Evolutionary conservation across 2,797 vertebrate genomes (phyloP), one percentile per base, ranked within the genome.

Genomic region (Miichthys miiuy): DNA sequence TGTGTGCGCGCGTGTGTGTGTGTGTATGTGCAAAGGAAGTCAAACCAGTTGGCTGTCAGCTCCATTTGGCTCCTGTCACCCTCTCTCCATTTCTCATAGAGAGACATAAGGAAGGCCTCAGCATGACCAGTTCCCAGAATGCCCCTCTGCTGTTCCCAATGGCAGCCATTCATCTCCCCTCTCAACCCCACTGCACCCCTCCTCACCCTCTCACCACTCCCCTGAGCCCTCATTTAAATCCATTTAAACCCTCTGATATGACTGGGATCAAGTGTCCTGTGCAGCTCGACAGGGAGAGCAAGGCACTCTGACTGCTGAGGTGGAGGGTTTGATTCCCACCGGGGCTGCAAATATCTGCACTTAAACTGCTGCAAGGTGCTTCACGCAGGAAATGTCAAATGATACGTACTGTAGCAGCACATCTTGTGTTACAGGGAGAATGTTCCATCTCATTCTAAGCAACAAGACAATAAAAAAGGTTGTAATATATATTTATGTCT

Each of bases 51-150:
- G 85, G 85, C 81, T 91, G 90, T 92, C 90, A 87, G 83, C 78
- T 87, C 89, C 93, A 92, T 92, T 91, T 93, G 93, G 92, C 87
- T 88, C 86, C 65, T 86, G 57, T 94, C 93, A 90, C 71, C 72
- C 76, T 76, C 75, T 89, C 85, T 86, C 88, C 79, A 88, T 92
- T 93, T 93, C 89, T 91, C 89, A 90, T 90, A 79, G 88, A 89
- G 84, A 68, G 46, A 89, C 93, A 92, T 90, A 89, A 86, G 86
- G 87, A 90, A 90, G 72, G 86, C 74, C 85, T 93, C 88, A 93
- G 79, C 73, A 50, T 47, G 82, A 80, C 64, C 65, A 80, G 52
- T 91, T 91, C 88, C 89, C 88, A 91, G 88, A 91, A 90, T 89
- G 89, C 88, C 81, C 64, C 66, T 76, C 44, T 86, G 74, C 54